Percentiles rank a stretch among this genome's conserved stretches.
phyloP scores from a whole-genome alignment of 1,140 invertebrate species.

The Triops cancriformis region DNA sequence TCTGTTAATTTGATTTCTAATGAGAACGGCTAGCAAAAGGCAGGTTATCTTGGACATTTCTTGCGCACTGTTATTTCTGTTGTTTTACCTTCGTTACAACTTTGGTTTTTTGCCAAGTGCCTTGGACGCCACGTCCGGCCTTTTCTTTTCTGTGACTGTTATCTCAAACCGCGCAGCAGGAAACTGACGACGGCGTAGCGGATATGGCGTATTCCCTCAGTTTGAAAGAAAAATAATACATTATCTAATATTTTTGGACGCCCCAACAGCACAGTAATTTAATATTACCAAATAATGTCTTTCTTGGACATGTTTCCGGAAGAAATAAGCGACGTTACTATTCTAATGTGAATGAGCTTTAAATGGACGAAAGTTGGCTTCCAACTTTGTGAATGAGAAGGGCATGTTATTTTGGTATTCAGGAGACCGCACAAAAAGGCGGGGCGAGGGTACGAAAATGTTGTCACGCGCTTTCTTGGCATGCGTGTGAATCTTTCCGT shows the following conservation, averaged over 20 bases:
- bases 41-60: neutral
- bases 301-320: too few species aligned
- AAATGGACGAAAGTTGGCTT: neutral
- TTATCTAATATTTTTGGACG: neutral
- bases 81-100: constrained; percentile 19
- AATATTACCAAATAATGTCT: too few species aligned
- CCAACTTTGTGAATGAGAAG: neutral
- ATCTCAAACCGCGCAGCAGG: neutral
- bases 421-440: constrained; percentile 4
- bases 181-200: neutral
- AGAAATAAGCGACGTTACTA: too few species aligned
- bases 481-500: neutral
- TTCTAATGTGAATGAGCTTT: too few species aligned
- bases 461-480: neutral
- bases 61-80: neutral
- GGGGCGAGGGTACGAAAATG: neutral
- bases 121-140: neutral
- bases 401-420: constrained; percentile 10
- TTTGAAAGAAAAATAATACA: neutral
- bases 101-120: constrained; percentile 8
- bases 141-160: neutral
- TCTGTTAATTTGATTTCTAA: too few species aligned
- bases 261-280: neutral
- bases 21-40: too few species aligned
- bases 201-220: neutral